A percentile compares a stretch with the other conserved stretches of the same genome.
Conservation (phyloP, 2,113 vertebrate species). For the Cygnus atratus region DNA sequence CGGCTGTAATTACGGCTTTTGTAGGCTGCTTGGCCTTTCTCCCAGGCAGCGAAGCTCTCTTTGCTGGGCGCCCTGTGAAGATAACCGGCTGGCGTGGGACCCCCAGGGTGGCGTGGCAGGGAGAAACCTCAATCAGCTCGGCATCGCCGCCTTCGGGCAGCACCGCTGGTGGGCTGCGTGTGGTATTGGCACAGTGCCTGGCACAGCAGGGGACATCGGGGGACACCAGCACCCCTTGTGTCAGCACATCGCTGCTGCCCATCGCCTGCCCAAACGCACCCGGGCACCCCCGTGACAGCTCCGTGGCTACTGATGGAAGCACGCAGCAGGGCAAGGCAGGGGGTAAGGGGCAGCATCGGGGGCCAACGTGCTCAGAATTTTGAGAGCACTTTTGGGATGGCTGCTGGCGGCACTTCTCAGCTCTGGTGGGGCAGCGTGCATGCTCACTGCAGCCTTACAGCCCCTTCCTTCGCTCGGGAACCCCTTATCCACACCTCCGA, state of each 20-base stretch:
- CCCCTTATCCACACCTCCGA: background rate
- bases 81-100: background rate
- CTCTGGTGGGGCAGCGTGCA: background rate
- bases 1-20: background rate
- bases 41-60: background rate
- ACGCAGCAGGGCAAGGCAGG: background rate
- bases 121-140: accelerated
- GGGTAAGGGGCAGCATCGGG: accelerated
- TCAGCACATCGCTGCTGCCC: accelerated
- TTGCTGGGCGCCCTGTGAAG: background rate
- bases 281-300: background rate
- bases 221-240: background rate
- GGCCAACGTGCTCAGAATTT: accelerated
- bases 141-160: accelerated
- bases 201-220: background rate
- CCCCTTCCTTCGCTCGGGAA: background rate
- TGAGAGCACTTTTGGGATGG: accelerated
- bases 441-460: background rate
- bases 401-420: background rate
- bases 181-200: accelerated
- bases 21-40: background rate
- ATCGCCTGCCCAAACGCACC: background rate
- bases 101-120: accelerated
- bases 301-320: background rate
- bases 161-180: background rate